Percentiles rank a stretch among this genome's conserved stretches.
Evolutionary conservation across 2,888 invertebrate genomes (phyloP).

Genomic region (Dynastes maya): DNA sequence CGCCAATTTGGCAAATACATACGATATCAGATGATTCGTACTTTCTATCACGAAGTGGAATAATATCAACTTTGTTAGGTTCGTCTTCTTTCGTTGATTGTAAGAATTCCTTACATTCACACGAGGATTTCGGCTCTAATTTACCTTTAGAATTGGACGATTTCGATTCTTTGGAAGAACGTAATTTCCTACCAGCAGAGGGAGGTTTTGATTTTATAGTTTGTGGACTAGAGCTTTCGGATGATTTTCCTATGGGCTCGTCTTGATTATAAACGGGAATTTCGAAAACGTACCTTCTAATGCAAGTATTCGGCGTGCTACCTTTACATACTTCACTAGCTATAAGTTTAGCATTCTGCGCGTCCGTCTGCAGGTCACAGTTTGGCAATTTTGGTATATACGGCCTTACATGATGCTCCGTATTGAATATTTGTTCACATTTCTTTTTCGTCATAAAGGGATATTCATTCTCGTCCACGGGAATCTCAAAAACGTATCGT

Average conservation of each 20-base stretch:
- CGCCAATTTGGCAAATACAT: not conserved
- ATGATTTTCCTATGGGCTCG: not conserved
- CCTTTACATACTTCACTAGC: conserved; percentile 41
- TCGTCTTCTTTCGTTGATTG: not conserved
- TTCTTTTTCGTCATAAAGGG: not conserved
- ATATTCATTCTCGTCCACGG: conserved; percentile 14
- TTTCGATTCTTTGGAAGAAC: conserved; percentile 1
- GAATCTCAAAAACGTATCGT: conserved; percentile 52
- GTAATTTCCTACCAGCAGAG: not conserved
- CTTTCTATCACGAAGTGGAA: not conserved
- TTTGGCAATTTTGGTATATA: conserved; percentile 24
- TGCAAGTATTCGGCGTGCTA: conserved; percentile 35
- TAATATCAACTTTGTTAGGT: not conserved
- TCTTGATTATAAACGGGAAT: conserved; percentile 43
- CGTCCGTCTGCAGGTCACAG: conserved; percentile 38
- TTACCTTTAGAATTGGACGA: not conserved
- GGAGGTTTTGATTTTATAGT: not conserved
- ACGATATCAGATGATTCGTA: conserved; percentile 15
- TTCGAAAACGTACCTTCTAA: conserved; percentile 51
- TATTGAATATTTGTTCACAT: not conserved
- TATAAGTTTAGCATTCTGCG: conserved; percentile 47
- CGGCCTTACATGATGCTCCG: conserved; percentile 3
- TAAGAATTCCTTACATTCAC: not conserved
- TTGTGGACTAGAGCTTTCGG: not conserved
- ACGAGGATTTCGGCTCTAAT: not conserved